These are phyloP conservation scores for Arnoldichthys spilopterus DNA, from an alignment of 2,797 vertebrate species.

Conservation along the genomic window DNA sequence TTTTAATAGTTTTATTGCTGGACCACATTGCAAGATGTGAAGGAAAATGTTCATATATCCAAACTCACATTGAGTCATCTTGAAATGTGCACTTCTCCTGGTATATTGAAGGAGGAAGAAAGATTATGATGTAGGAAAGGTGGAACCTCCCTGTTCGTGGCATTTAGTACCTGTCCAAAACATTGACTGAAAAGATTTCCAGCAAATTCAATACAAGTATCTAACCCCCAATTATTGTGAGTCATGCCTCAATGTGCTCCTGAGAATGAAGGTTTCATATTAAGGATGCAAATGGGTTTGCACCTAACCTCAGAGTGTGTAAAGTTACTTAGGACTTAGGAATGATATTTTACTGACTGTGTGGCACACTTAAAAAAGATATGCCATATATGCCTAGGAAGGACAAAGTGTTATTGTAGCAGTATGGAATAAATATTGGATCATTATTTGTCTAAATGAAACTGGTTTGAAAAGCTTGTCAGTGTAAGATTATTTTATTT, in stretches of 20 bases:
- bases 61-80: no score
- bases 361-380: no score
- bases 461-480: no score
- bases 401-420: no score
- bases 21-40: not conserved
- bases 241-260: not conserved
- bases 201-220: not conserved
- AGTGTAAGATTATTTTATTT: no score
- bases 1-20: not conserved
- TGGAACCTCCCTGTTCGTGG: not conserved
- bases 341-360: no score
- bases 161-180: not conserved
- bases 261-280: not conserved
- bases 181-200: conserved; percentile 6
- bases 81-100: not conserved
- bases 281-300: not conserved
- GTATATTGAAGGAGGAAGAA: not conserved
- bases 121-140: conserved; percentile 4
- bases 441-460: no score
- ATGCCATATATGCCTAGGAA: no score
- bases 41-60: not conserved
- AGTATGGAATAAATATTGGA: no score
- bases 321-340: not conserved
- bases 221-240: not conserved
- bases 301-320: not conserved